phyloP scores from a whole-genome alignment of 1,140 invertebrate genomes.

The Copidosoma floridanum region DNA sequence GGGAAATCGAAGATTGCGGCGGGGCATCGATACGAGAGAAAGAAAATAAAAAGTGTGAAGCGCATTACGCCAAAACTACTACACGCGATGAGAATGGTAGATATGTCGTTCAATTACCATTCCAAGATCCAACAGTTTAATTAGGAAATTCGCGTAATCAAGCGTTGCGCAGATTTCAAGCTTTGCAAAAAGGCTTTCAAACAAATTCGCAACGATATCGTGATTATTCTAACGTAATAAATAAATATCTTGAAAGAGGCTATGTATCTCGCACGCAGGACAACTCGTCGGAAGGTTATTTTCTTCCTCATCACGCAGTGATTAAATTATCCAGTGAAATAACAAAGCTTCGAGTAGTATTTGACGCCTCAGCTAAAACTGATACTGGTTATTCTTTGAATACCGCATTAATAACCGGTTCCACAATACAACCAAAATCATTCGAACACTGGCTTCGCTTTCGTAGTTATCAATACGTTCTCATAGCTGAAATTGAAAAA shows the following conservation, averaged over 20 bases:
- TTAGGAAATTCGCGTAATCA: background rate
- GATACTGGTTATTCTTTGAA: constrained; percentile 46
- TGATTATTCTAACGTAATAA: background rate
- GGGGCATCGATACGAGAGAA: no score
- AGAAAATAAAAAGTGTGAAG: background rate
- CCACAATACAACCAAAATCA: constrained; percentile 27
- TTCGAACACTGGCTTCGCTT: background rate
- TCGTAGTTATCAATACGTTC: background rate
- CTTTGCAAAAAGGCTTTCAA: background rate
- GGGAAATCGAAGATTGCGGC: background rate
- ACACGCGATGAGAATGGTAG: background rate
- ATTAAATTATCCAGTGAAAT: constrained; percentile 33
- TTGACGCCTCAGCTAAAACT: constrained; percentile 44
- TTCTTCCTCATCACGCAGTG: constrained; percentile 50
- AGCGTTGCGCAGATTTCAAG: background rate
- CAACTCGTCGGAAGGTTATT: no score
- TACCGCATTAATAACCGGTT: constrained; percentile 44
- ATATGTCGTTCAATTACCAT: background rate
- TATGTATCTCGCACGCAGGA: background rate
- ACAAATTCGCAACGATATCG: background rate
- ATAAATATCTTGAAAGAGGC: background rate
- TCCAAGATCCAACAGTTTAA: background rate
- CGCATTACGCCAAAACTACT: background rate
- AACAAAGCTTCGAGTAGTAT: constrained; percentile 45
- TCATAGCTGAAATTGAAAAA: constrained; percentile 3